Evolutionary conservation across 2,797 vertebrate genomes (phyloP), one percentile per base, ranked within the genome.

Genomic region (Pseudotriccus pelzelni): DNA sequence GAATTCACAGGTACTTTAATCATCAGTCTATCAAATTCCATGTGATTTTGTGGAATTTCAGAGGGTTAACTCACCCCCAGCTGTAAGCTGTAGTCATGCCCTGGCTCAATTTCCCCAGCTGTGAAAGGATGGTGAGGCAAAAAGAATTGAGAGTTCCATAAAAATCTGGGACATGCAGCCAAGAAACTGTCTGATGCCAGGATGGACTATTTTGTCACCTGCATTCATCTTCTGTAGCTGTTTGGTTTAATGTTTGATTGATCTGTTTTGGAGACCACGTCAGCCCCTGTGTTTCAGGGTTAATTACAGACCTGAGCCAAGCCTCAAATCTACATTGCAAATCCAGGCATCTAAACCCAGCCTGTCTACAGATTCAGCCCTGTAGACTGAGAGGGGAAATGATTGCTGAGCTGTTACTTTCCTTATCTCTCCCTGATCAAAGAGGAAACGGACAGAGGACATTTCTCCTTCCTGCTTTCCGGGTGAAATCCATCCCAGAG

Each of bases 41-140:
- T 0, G 2, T 41, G n/a, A 58, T 30, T 43, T 23, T 7, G 7
- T 77, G 66, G 56, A 68, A 76, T 75, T 32, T 64, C 58, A 53
- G 60, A 18, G 59, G 59, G 91, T 78, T 55, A 62, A 67, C 49
- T 74, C 44, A 7, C 10, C 10, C 25, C 60, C 56, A 60, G 11
- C 4, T 41, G 8, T n/a, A 25, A 41, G 7, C 2, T 55, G 46
- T 63, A 0, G 0, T 41, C 13, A 12, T 14, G 25, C 32, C 25
- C 41, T 74, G 36, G 60, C 85, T 89, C 68, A n/a, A 34, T 64
- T 70, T 93, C 52, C 34, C 52, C 52, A 78, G 56, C 36, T 77
- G 17, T 44, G 43, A 78, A 59, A 64, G n/a, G 39, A 64, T 10
- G 13, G 62, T 20, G n/a, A 79, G 3, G 2, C 7, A 47, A 10